These are phyloP conservation scores for Tryphoninae sp. DNA, from an alignment of 2,888 invertebrate genomes.

Conservation along the genomic window DNA sequence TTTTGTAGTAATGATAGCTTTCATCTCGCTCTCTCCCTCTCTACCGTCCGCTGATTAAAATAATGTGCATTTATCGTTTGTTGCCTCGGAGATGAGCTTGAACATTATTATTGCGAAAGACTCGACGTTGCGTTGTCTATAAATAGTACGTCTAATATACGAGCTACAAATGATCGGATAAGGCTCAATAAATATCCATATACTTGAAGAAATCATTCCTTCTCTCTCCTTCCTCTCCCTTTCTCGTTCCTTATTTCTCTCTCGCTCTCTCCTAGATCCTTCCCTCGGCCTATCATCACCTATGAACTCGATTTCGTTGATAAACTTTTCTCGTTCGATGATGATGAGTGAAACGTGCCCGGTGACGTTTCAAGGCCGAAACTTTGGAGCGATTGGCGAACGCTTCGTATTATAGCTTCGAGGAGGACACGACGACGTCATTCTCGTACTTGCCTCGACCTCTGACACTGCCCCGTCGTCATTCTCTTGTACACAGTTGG, in stretches of 20 bases:
- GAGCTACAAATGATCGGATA: constrained; percentile 39
- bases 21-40: constrained; percentile 17
- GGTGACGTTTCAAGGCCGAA: constrained; percentile 50
- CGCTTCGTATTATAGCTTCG: constrained; percentile 3
- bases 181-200: constrained; percentile 28
- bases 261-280: not conserved
- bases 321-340: constrained; percentile 46
- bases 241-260: not conserved
- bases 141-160: constrained; percentile 46
- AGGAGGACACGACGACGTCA: constrained; percentile 49
- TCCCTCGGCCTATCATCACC: constrained; percentile 23
- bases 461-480: constrained; percentile 57
- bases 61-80: constrained; percentile 54
- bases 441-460: constrained; percentile 65
- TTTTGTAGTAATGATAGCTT: constrained; percentile 42
- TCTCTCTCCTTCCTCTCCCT: not conserved
- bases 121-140: constrained; percentile 39
- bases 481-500: constrained; percentile 24
- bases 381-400: constrained; percentile 29
- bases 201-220: constrained; percentile 10
- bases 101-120: constrained; percentile 50
- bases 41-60: constrained; percentile 45
- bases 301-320: constrained; percentile 55
- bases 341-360: constrained; percentile 22
- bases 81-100: constrained; percentile 38